Evolutionary conservation across 1,140 invertebrate genomes (phyloP).

Genomic region (Sycobia sp.): DNA sequence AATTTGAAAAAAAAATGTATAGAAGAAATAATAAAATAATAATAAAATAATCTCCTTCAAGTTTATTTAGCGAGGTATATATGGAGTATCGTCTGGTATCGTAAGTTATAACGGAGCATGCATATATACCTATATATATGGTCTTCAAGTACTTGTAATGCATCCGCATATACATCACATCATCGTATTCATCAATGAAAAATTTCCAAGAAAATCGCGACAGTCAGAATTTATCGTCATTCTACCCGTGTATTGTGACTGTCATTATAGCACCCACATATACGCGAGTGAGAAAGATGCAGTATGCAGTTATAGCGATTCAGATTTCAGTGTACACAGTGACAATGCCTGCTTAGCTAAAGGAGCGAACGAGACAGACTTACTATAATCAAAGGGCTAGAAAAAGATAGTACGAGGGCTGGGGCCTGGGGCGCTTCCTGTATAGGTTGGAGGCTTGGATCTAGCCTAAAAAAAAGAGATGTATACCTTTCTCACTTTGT

Average conservation of each 20-base stretch:
- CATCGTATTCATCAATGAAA: slow-evolving; percentile 14
- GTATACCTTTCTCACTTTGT: slow-evolving; percentile 1
- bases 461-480: slow-evolving; percentile 33
- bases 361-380: not conserved
- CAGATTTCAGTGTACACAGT: too few relatives aligned
- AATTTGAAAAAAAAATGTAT: too few relatives aligned
- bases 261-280: not conserved
- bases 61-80: too few relatives aligned
- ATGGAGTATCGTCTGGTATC: too few relatives aligned
- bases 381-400: not conserved
- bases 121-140: too few relatives aligned
- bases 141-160: too few relatives aligned
- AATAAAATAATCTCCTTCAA: too few relatives aligned
- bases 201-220: slow-evolving; percentile 8
- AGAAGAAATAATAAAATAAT: too few relatives aligned
- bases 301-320: too few relatives aligned
- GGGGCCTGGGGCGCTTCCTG: slow-evolving; percentile 34
- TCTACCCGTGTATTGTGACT: not conserved
- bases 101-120: too few relatives aligned
- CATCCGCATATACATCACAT: not conserved
- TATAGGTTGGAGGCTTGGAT: too few relatives aligned
- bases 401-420: not conserved
- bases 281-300: not conserved
- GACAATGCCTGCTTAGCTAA: too few relatives aligned
- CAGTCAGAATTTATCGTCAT: not conserved